Evolutionary conservation across 2,113 vertebrate genomes (phyloP).

Genomic region (Strix uralensis): DNA sequence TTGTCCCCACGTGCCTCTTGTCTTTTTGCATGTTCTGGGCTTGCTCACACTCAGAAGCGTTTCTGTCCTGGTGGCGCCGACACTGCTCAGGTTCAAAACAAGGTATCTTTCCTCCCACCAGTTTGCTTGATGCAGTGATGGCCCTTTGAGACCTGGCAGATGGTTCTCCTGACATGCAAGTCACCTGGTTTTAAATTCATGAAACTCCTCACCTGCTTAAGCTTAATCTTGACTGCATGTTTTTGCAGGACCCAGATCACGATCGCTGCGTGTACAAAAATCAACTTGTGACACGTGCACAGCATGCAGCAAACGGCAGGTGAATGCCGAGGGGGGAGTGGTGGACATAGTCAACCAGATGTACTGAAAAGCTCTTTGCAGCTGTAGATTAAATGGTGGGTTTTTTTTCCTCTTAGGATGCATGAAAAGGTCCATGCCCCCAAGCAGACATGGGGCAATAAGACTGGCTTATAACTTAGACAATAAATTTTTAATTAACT

Average conservation of each 20-base stretch:
- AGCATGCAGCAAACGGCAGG: not conserved
- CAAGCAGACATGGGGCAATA: not conserved
- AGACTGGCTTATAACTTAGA: not conserved
- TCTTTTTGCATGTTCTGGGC: too few relatives aligned
- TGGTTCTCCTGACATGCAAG: not conserved
- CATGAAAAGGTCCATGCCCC: not conserved
- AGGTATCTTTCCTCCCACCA: fast-evolving
- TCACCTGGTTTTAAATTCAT: not conserved
- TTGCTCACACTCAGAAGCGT: not conserved
- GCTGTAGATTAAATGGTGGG: not conserved
- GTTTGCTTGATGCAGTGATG: not conserved
- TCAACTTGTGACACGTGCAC: fast-evolving
- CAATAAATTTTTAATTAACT: not conserved
- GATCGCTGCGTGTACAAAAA: not conserved
- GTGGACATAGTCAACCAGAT: fast-evolving
- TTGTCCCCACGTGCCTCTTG: not conserved
- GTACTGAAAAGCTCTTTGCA: not conserved
- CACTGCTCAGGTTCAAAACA: fast-evolving
- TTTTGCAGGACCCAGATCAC: not conserved
- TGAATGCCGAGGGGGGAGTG: fast-evolving
- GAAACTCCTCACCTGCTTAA: not conserved
- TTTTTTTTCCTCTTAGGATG: not conserved
- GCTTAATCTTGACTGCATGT: not conserved
- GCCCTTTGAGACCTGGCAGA: not conserved
- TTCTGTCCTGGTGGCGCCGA: not conserved